Percentiles rank a stretch among this genome's conserved stretches.
Evolutionary conservation across 2,797 vertebrate species (phyloP).

Genomic region (Remorina albescens): DNA sequence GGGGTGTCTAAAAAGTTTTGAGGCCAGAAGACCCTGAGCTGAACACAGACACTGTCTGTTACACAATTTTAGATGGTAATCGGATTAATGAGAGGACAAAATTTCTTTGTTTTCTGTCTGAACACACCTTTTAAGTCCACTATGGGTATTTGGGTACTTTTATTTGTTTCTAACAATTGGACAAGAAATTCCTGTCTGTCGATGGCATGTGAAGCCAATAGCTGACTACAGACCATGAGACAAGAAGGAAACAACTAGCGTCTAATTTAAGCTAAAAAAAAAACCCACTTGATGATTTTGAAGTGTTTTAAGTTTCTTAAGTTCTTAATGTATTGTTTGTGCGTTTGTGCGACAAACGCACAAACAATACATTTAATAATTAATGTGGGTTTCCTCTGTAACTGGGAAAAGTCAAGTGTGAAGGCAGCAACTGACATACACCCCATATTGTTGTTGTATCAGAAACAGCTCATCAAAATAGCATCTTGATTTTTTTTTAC

Average conservation of each 20-base stretch:
- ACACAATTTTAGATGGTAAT: too few relatives aligned
- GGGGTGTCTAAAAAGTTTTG: too few relatives aligned
- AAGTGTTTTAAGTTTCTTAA: background rate
- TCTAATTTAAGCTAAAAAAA: too few relatives aligned
- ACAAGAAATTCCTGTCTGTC: background rate
- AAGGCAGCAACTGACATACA: too few relatives aligned
- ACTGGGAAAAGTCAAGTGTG: too few relatives aligned
- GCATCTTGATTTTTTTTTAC: background rate
- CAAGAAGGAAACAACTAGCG: background rate
- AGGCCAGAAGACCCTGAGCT: too few relatives aligned
- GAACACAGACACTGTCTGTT: too few relatives aligned
- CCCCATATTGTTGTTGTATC: too few relatives aligned
- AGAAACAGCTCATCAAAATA: too few relatives aligned
- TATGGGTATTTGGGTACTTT: background rate
- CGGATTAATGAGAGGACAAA: background rate
- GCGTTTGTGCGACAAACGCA: background rate
- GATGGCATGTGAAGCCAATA: too few relatives aligned
- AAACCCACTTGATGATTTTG: background rate
- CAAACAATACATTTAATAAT: too few relatives aligned
- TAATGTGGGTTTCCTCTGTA: background rate
- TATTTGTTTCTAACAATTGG: background rate
- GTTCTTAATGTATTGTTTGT: too few relatives aligned
- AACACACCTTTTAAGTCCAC: background rate
- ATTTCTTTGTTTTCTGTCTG: background rate
- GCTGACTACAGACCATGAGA: background rate